These are phyloP conservation scores for Cheilosia urbana DNA, from an alignment of 2,888 invertebrate species.

Conservation along the genomic window DNA sequence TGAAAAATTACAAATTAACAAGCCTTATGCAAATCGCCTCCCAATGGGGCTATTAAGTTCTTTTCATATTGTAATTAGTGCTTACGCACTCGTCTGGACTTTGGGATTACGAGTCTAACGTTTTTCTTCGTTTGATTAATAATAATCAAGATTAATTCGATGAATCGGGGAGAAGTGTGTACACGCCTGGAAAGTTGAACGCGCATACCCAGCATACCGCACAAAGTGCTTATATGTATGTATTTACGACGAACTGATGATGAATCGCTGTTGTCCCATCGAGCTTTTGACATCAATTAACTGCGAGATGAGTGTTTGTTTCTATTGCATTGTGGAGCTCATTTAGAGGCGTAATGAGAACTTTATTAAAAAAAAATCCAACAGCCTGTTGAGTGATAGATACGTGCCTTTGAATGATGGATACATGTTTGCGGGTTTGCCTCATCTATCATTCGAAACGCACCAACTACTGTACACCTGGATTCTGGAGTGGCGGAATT, in stretches of 20 bases:
- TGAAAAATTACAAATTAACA: constrained; percentile 69
- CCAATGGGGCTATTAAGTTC: constrained; percentile 41
- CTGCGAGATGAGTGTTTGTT: constrained; percentile 34
- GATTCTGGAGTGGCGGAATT: constrained; percentile 51
- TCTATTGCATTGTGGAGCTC: constrained; percentile 37
- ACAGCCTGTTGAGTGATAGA: constrained; percentile 64
- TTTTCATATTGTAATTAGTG: constrained; percentile 66
- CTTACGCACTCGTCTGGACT: not conserved
- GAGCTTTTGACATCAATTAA: constrained; percentile 46
- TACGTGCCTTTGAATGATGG: constrained; percentile 39
- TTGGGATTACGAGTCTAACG: not conserved
- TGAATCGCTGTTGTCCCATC: constrained; percentile 47
- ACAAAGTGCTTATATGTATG: too few relatives aligned
- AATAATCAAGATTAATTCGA: constrained; percentile 45
- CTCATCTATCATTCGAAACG: constrained; percentile 25
- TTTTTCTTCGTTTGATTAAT: constrained; percentile 36
- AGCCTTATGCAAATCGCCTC: constrained; percentile 49
- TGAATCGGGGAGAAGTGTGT: constrained; percentile 29
- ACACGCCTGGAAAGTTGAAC: constrained; percentile 4
- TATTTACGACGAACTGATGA: constrained; percentile 17
- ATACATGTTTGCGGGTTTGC: constrained; percentile 22
- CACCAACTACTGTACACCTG: constrained; percentile 8
- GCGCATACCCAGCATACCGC: not conserved
- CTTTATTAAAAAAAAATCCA: constrained; percentile 44
- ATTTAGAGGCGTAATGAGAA: constrained; percentile 38